Conservation (phyloP, 92 coral and sea anemone species). For the Palythoa heliodiscus region DNA sequence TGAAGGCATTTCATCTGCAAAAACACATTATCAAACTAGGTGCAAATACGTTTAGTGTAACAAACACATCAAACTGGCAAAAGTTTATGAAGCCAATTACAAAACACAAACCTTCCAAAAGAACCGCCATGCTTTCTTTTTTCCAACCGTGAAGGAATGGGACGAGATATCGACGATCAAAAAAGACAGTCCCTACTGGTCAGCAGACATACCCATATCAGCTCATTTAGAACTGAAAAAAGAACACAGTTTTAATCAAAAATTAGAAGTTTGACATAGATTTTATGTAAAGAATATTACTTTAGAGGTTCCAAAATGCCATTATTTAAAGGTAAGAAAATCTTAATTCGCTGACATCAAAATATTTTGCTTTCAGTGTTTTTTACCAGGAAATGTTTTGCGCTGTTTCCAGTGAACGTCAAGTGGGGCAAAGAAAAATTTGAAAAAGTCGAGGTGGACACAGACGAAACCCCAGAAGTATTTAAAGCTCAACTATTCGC, state of each 20-base stretch:
- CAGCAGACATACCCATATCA: not conserved
- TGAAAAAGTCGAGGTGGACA: conserved; percentile 86
- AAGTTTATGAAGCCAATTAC: not conserved
- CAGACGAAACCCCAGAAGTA: conserved; percentile 89
- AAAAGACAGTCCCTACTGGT: not conserved
- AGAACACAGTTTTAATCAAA: not conserved
- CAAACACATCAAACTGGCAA: not conserved
- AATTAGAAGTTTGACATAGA: not conserved
- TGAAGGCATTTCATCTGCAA: not conserved
- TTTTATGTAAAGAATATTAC: not conserved
- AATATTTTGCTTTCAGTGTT: not conserved
- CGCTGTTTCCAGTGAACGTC: conserved; percentile 65
- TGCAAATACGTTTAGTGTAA: not conserved
- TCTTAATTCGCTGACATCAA: not conserved
- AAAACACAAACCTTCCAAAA: not conserved
- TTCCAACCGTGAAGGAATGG: conserved; percentile 7
- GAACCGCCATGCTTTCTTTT: conserved; percentile 5
- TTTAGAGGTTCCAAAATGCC: conserved; percentile 22
- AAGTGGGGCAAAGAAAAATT: conserved; percentile 98
- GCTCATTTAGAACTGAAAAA: conserved; percentile 2
- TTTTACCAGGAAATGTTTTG: not conserved
- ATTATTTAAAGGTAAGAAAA: conserved; percentile 26
- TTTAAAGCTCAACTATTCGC: conserved; percentile 96
- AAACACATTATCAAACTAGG: not conserved
- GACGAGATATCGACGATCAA: not conserved